These are phyloP conservation scores for Melolontha melolontha DNA, from an alignment of 2,888 invertebrate genomes.

Conservation along the genomic window DNA sequence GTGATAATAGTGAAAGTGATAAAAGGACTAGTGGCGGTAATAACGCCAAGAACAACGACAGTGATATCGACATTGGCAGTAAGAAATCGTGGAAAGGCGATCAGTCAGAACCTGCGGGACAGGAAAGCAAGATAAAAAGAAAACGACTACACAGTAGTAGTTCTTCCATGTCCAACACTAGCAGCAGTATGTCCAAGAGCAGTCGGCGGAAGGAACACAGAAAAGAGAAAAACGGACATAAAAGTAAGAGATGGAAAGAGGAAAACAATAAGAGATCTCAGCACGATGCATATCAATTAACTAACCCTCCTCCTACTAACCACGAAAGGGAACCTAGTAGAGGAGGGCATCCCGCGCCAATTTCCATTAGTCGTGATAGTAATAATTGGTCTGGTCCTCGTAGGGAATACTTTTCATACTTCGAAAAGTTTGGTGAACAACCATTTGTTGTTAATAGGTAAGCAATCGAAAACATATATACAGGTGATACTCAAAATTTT, in stretches of 20 bases:
- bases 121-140: slow-evolving; percentile 57
- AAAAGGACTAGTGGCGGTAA: slow-evolving; percentile 52
- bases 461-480: slow-evolving; percentile 10
- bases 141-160: slow-evolving; percentile 63
- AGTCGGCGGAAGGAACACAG: slow-evolving; percentile 54
- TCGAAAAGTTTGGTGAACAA: slow-evolving; percentile 73
- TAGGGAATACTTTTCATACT: slow-evolving; percentile 76
- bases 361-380: slow-evolving; percentile 41
- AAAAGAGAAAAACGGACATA: slow-evolving; percentile 57
- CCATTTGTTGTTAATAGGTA: slow-evolving; percentile 74
- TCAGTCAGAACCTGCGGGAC: slow-evolving; percentile 45
- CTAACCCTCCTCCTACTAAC: slow-evolving; percentile 70
- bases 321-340: slow-evolving; percentile 72
- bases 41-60: slow-evolving; percentile 47
- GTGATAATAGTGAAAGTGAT: slow-evolving; percentile 46
- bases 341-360: slow-evolving; percentile 9
- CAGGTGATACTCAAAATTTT: neutral
- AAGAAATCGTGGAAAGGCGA: slow-evolving; percentile 46
- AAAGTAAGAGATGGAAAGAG: slow-evolving; percentile 61
- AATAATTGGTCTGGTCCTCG: slow-evolving; percentile 50
- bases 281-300: slow-evolving; percentile 50
- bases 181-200: slow-evolving; percentile 61
- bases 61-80: slow-evolving; percentile 46
- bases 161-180: slow-evolving; percentile 63
- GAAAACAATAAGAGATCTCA: slow-evolving; percentile 58